Conservation (phyloP, 2,797 vertebrate genomes). For the Chlorospingus semifuscus region DNA sequence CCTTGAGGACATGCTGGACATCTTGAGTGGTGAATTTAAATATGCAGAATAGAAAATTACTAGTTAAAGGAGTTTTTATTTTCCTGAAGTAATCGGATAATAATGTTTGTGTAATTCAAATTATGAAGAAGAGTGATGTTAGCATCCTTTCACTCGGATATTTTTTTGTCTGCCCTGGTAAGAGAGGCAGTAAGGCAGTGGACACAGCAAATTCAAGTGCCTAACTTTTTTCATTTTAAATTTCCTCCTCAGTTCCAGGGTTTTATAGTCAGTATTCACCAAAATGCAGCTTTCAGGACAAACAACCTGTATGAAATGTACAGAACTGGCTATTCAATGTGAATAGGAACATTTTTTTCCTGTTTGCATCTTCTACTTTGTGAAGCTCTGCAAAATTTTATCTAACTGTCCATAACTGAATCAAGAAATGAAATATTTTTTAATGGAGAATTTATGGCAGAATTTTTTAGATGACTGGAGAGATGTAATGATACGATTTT, state of each 20-base stretch:
- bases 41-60: background rate
- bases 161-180: background rate
- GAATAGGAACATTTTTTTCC: background rate
- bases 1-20: accelerated
- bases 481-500: background rate
- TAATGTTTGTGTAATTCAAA: background rate
- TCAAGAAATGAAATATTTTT: background rate
- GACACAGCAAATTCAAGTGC: background rate
- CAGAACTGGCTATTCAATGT: background rate
- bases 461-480: background rate
- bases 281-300: background rate
- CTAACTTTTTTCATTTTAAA: background rate
- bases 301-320: background rate
- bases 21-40: background rate
- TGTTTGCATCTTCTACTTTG: background rate
- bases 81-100: background rate
- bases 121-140: background rate
- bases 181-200: background rate
- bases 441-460: background rate
- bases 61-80: background rate
- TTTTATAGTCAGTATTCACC: background rate
- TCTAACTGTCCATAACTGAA: background rate
- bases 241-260: background rate
- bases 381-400: background rate
- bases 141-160: background rate